Evolutionary conservation across 2,888 invertebrate species (phyloP).

Genomic region (Ormyrus thymus): DNA sequence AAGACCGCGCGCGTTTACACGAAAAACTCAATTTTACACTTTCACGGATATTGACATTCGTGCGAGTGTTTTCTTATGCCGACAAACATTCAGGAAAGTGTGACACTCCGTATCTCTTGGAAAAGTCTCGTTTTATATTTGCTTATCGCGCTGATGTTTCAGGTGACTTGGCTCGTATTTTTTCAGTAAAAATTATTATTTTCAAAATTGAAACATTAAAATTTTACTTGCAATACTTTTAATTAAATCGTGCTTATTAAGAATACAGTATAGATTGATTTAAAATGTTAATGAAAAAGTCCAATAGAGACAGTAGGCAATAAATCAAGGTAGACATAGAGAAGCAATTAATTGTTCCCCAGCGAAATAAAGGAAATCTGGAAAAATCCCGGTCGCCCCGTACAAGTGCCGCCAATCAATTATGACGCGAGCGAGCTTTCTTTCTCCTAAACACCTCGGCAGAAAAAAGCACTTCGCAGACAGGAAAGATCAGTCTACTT

Average conservation of each 20-base stretch:
- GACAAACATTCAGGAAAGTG: neutral
- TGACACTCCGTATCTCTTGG: neutral
- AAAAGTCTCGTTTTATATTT: no score
- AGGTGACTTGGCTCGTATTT: no score
- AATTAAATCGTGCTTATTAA: no score
- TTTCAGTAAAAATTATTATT: no score
- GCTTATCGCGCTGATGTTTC: no score
- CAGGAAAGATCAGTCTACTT: conserved; percentile 7
- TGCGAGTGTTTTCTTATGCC: no score
- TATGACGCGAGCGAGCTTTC: conserved; percentile 17
- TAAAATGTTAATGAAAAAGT: neutral
- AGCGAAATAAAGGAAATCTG: no score
- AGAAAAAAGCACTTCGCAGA: neutral
- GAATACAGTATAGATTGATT: neutral
- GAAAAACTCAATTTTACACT: neutral
- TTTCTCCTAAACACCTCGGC: neutral
- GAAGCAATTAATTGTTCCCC: no score
- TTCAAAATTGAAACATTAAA: no score
- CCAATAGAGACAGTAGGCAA: neutral
- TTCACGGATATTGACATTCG: conserved; percentile 1
- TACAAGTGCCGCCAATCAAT: conserved; percentile 8
- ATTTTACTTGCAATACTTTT: no score
- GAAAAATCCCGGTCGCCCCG: no score
- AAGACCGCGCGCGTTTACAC: conserved; percentile 1
- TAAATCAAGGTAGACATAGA: neutral